Evolutionary conservation across 1,140 invertebrate genomes (phyloP), one percentile per base, ranked within the genome.

Genomic region (Gerris buenoi): DNA sequence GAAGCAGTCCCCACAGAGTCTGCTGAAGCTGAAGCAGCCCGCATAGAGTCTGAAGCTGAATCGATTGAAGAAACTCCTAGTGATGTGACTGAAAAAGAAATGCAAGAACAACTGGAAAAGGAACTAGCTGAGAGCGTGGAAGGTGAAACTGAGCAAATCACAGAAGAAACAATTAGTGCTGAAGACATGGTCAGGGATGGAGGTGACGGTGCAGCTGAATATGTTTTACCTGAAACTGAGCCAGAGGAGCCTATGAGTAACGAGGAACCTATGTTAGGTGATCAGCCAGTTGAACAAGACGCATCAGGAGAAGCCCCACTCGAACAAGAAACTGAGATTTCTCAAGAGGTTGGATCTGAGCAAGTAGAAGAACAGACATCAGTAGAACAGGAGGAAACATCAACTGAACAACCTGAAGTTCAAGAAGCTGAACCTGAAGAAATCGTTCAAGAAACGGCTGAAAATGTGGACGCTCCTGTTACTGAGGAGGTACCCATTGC

Each of bases 1-100:
- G 61, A 64, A 64, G 63, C 25, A 65, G 72, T 69, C 62, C 22
- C n/a, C 27, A 28, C 65, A 25, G 70, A 68, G 56, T 29, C 27
- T 26, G 56, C 27, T 27, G 71, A 75, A 18, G 60, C 68, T 64
- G 68, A 59, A 27, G 63, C 25, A 65, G 72, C 69, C 62, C 22
- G 22, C 27, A 28, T 63, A 25, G 70, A 68, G 56, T 29, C 27
- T 26, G 56, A 75, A 18, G 60, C 68, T 64, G 68, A 59, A 27
- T 63, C 64, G 61, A 63, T 68, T 27, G 61, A 66, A 28, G 59
- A 23, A 18, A n/a, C 28, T 46, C 27, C 57, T 46, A 67, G 68
- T 28, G 70, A 64, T 58, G 63, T 64, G 25, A 63, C 25, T 66
- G 65, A 65, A n/a, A 70, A 71, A 59, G 65, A 67, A 27, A 67